phyloP scores from a whole-genome alignment of 2,113 vertebrate species.

The Hippotragus niger region DNA sequence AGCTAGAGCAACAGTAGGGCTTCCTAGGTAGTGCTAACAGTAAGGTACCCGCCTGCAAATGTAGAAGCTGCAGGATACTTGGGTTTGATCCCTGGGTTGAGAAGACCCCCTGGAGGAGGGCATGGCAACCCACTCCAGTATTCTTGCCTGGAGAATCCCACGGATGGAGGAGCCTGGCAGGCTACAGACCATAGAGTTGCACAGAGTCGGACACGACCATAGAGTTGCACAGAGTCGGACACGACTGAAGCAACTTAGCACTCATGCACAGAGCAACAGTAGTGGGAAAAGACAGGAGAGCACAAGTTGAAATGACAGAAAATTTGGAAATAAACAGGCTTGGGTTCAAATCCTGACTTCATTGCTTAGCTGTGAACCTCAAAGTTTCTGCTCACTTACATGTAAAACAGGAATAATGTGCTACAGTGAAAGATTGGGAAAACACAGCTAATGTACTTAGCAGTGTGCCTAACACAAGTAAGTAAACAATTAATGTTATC shows the following conservation, averaged over 20 bases:
- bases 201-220: background rate
- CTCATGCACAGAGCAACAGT: background rate
- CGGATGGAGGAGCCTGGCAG: accelerated
- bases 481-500: background rate
- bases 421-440: background rate
- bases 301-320: background rate
- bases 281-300: background rate
- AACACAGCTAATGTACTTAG: background rate
- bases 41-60: accelerated
- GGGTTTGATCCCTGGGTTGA: background rate
- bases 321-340: background rate
- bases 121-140: background rate
- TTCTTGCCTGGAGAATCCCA: background rate
- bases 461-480: background rate
- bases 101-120: background rate
- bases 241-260: background rate
- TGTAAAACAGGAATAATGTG: background rate
- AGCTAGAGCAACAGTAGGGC: background rate
- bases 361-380: background rate
- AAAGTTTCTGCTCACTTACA: background rate
- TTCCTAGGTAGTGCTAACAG: background rate
- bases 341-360: background rate
- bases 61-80: background rate
- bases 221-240: background rate
- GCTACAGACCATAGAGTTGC: background rate